Evolutionary conservation across 2,888 invertebrate species (phyloP).

Genomic region (Coleophora deauratella): DNA sequence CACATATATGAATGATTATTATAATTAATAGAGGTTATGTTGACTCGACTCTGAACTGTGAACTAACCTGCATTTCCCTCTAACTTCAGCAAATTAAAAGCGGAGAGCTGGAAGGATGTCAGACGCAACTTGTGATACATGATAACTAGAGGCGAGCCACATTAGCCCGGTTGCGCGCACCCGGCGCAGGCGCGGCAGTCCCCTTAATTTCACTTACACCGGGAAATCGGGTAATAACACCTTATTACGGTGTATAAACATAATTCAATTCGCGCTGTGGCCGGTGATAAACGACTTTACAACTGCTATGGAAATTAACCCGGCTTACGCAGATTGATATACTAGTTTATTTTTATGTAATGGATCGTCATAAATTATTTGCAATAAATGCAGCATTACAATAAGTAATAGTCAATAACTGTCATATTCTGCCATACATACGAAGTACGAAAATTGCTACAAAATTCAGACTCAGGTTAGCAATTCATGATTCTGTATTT

Average conservation of each 20-base stretch:
- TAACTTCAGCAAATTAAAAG: slow-evolving; percentile 58
- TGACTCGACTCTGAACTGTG: background rate
- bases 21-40: no score
- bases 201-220: slow-evolving; percentile 60
- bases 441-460: no score
- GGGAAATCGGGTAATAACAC: slow-evolving; percentile 42
- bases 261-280: slow-evolving; percentile 31
- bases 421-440: no score
- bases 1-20: no score
- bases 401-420: no score
- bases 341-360: no score
- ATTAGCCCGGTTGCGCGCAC: slow-evolving; percentile 42
- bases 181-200: slow-evolving; percentile 45
- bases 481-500: no score
- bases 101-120: slow-evolving; percentile 45
- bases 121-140: slow-evolving; percentile 54
- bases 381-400: no score
- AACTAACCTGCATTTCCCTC: slow-evolving; percentile 38
- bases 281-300: slow-evolving; percentile 22
- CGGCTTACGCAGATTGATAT: slow-evolving; percentile 1
- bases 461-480: no score
- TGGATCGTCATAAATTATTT: no score
- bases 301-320: slow-evolving; percentile 12
- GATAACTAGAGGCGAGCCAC: slow-evolving; percentile 61
- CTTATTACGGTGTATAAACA: slow-evolving; percentile 47